Conservation (phyloP, 2,797 vertebrate genomes). For the Clarias fuscus region DNA sequence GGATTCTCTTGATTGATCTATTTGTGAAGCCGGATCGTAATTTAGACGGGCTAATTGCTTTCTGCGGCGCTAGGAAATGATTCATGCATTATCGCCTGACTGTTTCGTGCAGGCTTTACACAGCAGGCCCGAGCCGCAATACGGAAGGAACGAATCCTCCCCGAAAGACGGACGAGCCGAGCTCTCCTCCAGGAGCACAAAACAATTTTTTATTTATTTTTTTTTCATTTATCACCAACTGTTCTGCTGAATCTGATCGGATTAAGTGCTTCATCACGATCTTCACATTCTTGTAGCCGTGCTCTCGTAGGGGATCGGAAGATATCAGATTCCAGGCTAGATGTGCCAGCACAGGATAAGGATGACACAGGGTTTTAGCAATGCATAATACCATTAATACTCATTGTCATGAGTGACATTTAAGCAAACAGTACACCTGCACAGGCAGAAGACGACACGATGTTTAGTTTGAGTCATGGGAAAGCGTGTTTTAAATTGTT, state of each 20-base stretch:
- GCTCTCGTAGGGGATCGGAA: slow-evolving; percentile 55
- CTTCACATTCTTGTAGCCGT: slow-evolving; percentile 14
- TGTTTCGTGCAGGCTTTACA: slow-evolving; percentile 37
- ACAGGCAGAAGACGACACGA: slow-evolving; percentile 70
- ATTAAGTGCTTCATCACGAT: slow-evolving; percentile 8
- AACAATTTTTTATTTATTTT: too few relatives aligned
- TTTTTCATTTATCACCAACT: slow-evolving; percentile 11
- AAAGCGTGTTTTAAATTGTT: slow-evolving; percentile 69
- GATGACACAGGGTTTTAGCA: slow-evolving; percentile 64
- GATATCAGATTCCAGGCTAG: slow-evolving; percentile 55
- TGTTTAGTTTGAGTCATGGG: slow-evolving; percentile 69
- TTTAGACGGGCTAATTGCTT: slow-evolving; percentile 56
- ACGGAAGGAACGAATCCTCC: slow-evolving; percentile 29
- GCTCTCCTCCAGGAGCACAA: not conserved
- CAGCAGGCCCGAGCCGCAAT: slow-evolving; percentile 26
- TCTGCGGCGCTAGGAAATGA: slow-evolving; percentile 49
- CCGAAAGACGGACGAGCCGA: slow-evolving; percentile 25
- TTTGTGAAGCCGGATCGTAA: slow-evolving; percentile 55
- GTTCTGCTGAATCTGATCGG: not conserved
- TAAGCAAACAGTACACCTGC: slow-evolving; percentile 71
- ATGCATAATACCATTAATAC: slow-evolving; percentile 69
- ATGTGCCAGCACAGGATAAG: slow-evolving; percentile 64
- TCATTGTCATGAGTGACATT: slow-evolving; percentile 65
- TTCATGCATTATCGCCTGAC: slow-evolving; percentile 43
- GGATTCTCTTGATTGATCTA: slow-evolving; percentile 55